These are phyloP conservation scores for Stomatorhinus ivindoensis DNA, from an alignment of 2,113 vertebrate genomes.

Conservation along the genomic window DNA sequence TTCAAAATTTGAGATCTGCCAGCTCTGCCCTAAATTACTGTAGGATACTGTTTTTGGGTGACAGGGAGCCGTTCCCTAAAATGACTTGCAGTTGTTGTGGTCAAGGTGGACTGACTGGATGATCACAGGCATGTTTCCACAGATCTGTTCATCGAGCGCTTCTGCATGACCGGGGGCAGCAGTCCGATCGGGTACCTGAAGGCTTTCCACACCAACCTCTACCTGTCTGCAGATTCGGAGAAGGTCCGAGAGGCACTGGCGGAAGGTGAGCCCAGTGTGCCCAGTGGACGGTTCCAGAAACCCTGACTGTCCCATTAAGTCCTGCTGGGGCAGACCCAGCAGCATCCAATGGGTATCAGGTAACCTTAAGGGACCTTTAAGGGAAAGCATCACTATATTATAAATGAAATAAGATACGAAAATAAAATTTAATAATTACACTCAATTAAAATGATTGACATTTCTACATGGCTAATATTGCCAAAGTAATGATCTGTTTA, in stretches of 20 bases:
- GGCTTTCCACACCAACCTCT: conserved; percentile 94
- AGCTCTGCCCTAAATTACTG: neutral
- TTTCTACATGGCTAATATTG: neutral
- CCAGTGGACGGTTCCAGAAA: neutral
- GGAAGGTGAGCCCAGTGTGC: conserved; percentile 70
- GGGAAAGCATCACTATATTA: neutral
- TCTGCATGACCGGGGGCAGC: conserved; percentile 96
- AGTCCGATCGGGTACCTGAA: conserved; percentile 93
- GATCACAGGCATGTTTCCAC: conserved; percentile 20
- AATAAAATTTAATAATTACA: neutral
- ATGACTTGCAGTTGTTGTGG: neutral
- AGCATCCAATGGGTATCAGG: neutral
- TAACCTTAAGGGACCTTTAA: neutral
- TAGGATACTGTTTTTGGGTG: neutral
- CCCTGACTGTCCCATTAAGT: neutral
- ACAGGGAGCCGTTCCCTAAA: neutral
- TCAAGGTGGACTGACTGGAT: neutral
- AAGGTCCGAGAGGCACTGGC: conserved; percentile 90
- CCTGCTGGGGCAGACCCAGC: neutral
- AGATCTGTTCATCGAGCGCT: conserved; percentile 94
- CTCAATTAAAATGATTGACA: neutral
- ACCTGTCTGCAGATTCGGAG: conserved; percentile 85
- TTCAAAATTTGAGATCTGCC: neutral
- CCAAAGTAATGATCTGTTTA: neutral
- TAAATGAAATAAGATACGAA: neutral